Base-by-base conservation (phyloP, 2,888 invertebrate genomes). In the Drosophila prostipennis region DNA sequence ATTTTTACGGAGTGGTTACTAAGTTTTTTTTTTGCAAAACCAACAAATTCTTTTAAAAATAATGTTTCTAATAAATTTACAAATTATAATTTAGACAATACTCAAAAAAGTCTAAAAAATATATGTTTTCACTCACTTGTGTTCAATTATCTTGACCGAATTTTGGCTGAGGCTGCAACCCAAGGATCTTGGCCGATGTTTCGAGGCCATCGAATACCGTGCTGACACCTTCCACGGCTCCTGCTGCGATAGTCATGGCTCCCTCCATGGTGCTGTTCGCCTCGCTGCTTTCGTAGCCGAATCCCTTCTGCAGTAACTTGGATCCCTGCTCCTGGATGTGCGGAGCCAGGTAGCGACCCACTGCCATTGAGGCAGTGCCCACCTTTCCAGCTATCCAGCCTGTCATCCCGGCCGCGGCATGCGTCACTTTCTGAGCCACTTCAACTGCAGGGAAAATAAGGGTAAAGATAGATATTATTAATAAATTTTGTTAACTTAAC, bases 141-240 rank as follows among this genome's bases (percentile, higher is more conserved):
- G 94, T 78, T 94, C 93, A 42, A 96, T 95, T 58, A 96, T 93
- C 84, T 94, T 93, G 0, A 96, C 96, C 0, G 96, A 96, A 90
- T 96, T 96, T 76, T 95, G 93, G 53, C 95, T 94, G 26, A 96
- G 90, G 85, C 92, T 94, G 37, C 87, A 91, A 8, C 95, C 96
- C 53, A 96, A n/a, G 90, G 51, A 94, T 94, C 61, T 93, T 93
- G 1, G 96, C 96, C 0, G 96, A 96, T 51, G 93, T 92, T 84
- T 96, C 96, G 40, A 96, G 91, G 3, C 96, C 94, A 79, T 94
- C 92, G 89, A 95, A 96, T 11, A 96, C 93, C 0, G 95, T 95
- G 0, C 94, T 93, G 80, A 95, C 94, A 2, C 96, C 96, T 90
- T 94, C 94, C 0, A 95, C 93, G 16, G 95, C 95, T n/a, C 95